Evolutionary conservation across 2,888 invertebrate genomes (phyloP).

Genomic region (Drosophila colorata): DNA sequence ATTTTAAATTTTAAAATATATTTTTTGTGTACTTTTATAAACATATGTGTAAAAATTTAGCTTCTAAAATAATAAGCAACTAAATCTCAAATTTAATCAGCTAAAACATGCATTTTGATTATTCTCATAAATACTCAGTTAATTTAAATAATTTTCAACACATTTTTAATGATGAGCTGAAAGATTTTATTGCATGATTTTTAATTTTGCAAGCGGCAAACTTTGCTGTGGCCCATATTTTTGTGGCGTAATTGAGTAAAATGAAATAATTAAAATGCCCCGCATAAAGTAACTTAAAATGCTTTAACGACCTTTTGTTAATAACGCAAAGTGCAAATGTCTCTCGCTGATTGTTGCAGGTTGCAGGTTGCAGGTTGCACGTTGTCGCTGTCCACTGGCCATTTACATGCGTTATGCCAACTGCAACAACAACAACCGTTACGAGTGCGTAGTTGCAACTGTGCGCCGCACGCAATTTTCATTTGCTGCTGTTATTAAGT

Average conservation of each 20-base stretch:
- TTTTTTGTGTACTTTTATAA: not conserved
- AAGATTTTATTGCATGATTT: constrained; percentile 17
- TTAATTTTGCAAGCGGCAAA: constrained; percentile 25
- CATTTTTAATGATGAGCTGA: constrained; percentile 9
- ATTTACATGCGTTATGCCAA: constrained; percentile 42
- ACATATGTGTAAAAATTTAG: not conserved
- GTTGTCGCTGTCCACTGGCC: constrained; percentile 28
- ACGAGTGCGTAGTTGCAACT: constrained; percentile 27
- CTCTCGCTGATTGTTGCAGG: constrained; percentile 37
- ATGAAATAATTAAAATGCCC: constrained; percentile 74
- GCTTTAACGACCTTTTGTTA: constrained; percentile 77
- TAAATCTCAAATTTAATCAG: constrained; percentile 1
- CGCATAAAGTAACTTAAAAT: constrained; percentile 74
- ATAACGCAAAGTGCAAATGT: constrained; percentile 76
- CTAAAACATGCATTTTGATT: constrained; percentile 24
- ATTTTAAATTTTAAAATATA: not conserved
- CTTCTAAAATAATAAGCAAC: not conserved
- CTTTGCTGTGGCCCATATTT: constrained; percentile 46
- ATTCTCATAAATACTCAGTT: not conserved
- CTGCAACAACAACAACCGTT: constrained; percentile 29
- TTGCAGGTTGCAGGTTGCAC: constrained; percentile 10
- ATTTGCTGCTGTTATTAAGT: constrained; percentile 74
- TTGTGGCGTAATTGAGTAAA: constrained; percentile 64
- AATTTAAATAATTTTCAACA: constrained; percentile 3
- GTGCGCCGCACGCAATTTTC: constrained; percentile 63